Evolutionary conservation across 2,797 vertebrate species (phyloP).

Genomic region (Lepidocolaptes lacrymiger): DNA sequence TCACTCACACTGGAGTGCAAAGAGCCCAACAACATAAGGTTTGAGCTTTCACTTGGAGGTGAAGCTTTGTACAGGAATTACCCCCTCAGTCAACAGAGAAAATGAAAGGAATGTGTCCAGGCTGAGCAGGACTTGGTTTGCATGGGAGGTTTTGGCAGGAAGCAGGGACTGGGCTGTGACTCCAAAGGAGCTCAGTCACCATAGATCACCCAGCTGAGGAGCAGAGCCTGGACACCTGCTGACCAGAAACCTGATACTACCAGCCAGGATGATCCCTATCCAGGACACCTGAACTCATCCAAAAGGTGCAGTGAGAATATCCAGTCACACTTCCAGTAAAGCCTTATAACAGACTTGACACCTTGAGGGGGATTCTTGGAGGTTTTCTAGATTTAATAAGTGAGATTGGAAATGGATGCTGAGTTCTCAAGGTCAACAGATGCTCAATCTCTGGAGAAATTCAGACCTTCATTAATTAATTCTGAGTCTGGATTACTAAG

Average conservation of each 20-base stretch:
- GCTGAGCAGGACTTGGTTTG: neutral
- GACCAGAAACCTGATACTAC: neutral
- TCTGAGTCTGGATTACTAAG: neutral
- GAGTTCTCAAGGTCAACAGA: neutral
- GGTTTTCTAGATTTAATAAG: neutral
- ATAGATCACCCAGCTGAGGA: neutral
- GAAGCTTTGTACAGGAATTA: neutral
- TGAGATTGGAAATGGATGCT: neutral
- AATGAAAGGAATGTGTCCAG: neutral
- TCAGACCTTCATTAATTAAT: neutral
- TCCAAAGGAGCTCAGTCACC: neutral
- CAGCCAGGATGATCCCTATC: neutral
- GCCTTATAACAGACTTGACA: neutral
- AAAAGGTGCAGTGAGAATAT: neutral
- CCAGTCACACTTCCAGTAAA: neutral
- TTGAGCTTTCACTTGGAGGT: neutral
- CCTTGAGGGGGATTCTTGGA: neutral
- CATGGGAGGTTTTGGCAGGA: neutral
- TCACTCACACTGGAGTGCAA: neutral
- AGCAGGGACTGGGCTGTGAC: neutral
- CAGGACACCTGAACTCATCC: neutral
- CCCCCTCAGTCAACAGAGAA: accelerated
- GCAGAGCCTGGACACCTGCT: neutral
- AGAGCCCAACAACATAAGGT: neutral
- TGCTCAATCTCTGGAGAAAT: neutral